Conservation (phyloP, 2,888 invertebrate species). For the Meteorus cinctellus region DNA sequence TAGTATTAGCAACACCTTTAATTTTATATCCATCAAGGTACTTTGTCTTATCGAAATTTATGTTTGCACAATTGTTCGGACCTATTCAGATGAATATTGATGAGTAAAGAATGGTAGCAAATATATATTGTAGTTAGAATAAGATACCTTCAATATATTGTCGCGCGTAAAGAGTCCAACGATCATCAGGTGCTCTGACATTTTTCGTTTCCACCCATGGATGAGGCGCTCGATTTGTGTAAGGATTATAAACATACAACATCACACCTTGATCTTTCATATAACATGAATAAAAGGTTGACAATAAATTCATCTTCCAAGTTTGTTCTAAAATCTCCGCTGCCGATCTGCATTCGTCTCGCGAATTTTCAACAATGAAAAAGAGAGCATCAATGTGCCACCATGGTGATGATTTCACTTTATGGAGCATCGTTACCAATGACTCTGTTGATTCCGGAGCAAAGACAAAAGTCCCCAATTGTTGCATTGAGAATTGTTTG, state of each 20-base stretch:
- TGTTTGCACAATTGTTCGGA: background rate
- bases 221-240: background rate
- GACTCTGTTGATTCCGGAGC: background rate
- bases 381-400: slow-evolving; percentile 14
- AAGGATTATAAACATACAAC: slow-evolving; percentile 21
- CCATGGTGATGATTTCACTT: slow-evolving; percentile 9
- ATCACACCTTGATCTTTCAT: background rate
- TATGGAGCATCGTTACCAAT: background rate
- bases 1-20: background rate
- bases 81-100: background rate
- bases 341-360: background rate
- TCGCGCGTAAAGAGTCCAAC: slow-evolving; percentile 17
- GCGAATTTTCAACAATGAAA: background rate
- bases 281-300: slow-evolving; percentile 1
- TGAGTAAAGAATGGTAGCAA: background rate
- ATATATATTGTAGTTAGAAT: background rate
- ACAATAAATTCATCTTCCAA: slow-evolving; percentile 23
- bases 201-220: background rate
- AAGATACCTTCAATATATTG: background rate
- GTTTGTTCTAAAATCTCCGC: background rate
- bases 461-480: background rate
- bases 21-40: slow-evolving; percentile 4
- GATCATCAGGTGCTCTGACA: background rate
- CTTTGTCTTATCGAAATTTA: slow-evolving; percentile 20
- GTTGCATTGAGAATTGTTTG: background rate